Evolutionary conservation across 1,140 invertebrate genomes (phyloP).

Genomic region (Penaeus japonicus): DNA sequence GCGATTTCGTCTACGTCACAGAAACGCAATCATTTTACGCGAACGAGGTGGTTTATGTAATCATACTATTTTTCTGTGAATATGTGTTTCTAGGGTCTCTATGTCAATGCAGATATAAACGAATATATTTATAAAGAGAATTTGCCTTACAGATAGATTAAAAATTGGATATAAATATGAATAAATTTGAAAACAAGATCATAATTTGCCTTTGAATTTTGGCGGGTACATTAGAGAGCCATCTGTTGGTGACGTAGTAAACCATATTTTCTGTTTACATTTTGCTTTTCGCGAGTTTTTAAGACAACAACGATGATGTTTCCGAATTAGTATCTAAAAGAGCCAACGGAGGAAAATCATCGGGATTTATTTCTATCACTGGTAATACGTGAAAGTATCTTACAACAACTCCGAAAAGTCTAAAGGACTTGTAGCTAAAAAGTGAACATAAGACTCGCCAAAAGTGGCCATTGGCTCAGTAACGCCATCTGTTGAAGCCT

Average conservation of each 20-base stretch:
- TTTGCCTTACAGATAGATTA: neutral
- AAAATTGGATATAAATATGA: neutral
- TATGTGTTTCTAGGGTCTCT: no score
- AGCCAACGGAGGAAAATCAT: neutral
- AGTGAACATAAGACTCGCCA: neutral
- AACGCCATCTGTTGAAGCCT: constrained; percentile 39
- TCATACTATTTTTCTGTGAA: no score
- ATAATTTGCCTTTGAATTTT: neutral
- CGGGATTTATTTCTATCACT: neutral
- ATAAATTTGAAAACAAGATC: neutral
- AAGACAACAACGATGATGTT: neutral
- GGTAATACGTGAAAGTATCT: neutral
- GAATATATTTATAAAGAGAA: neutral
- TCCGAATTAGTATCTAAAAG: neutral
- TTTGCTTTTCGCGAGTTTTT: constrained; percentile 27
- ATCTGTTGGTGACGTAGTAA: neutral
- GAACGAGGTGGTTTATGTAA: no score
- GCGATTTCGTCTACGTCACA: no score
- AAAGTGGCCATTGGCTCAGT: neutral
- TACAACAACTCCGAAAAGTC: neutral
- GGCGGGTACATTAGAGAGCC: neutral
- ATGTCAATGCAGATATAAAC: no score
- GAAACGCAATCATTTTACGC: no score
- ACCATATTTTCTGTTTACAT: constrained; percentile 11
- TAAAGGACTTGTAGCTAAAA: neutral